Evolutionary conservation across 2,113 vertebrate species (phyloP).

Genomic region (Forbesichthys agassizii): DNA sequence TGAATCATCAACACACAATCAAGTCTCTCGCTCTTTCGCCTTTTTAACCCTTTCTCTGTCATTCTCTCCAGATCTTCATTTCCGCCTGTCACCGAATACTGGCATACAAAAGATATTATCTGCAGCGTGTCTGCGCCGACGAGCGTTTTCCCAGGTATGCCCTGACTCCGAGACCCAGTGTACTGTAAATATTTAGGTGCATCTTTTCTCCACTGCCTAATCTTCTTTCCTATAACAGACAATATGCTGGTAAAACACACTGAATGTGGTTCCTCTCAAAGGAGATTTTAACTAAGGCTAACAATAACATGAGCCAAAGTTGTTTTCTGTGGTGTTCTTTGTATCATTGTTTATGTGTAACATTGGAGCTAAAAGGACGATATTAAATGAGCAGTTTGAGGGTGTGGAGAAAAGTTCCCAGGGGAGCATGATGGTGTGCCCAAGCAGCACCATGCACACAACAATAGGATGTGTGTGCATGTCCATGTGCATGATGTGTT

Average conservation of each 20-base stretch:
- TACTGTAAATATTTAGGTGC: constrained; percentile 2
- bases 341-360: constrained; percentile 4
- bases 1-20: neutral
- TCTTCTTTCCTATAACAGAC: constrained; percentile 15
- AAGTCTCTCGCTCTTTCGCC: neutral
- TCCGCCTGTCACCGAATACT: neutral
- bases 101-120: neutral
- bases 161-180: neutral
- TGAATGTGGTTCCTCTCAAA: neutral
- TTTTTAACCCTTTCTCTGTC: neutral
- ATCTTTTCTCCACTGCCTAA: neutral
- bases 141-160: neutral
- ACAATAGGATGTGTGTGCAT: no score
- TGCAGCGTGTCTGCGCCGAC: neutral
- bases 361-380: neutral
- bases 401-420: no score
- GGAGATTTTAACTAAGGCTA: neutral
- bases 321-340: neutral
- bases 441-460: no score
- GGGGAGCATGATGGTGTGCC: no score
- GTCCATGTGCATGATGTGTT: no score
- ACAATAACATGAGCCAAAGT: neutral
- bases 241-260: constrained; percentile 16
- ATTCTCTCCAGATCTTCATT: neutral
- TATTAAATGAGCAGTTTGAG: neutral